phyloP scores from a whole-genome alignment of 2,888 invertebrate genomes.

The Metacarcinus magister region DNA sequence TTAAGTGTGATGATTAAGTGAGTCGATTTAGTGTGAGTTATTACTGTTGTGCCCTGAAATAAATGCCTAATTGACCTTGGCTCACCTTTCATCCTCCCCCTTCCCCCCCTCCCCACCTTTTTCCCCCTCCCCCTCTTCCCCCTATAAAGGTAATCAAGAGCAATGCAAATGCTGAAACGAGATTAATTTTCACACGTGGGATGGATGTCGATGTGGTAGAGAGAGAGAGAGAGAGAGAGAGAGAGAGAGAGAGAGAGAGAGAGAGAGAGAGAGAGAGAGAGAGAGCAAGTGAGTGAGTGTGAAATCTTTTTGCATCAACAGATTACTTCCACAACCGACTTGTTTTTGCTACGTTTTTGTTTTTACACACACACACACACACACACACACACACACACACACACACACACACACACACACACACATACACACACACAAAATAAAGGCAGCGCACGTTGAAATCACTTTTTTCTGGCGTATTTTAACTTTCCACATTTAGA shows the following conservation, averaged over 20 bases:
- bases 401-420: constrained; percentile 26
- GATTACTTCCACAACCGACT: not conserved
- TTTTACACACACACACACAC: not conserved
- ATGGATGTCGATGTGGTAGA: not conserved
- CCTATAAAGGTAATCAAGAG: not conserved
- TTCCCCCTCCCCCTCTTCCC: not conserved
- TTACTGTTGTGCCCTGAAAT: no score
- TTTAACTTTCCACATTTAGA: no score
- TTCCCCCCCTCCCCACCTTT: not conserved
- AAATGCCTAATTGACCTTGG: not conserved
- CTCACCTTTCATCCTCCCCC: not conserved
- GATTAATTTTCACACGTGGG: not conserved
- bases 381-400: constrained; percentile 26
- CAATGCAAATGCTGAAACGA: not conserved
- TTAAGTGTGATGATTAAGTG: no score
- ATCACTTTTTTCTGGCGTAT: not conserved
- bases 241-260: not conserved
- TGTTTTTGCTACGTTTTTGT: not conserved
- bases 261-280: no score
- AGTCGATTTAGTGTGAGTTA: no score
- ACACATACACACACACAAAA: not conserved
- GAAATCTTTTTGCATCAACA: not conserved
- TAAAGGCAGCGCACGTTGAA: not conserved
- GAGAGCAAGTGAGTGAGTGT: no score
- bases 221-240: constrained; percentile 14